Evolutionary conservation across 2,113 vertebrate genomes (phyloP).

Genomic region (Acinonyx jubatus): DNA sequence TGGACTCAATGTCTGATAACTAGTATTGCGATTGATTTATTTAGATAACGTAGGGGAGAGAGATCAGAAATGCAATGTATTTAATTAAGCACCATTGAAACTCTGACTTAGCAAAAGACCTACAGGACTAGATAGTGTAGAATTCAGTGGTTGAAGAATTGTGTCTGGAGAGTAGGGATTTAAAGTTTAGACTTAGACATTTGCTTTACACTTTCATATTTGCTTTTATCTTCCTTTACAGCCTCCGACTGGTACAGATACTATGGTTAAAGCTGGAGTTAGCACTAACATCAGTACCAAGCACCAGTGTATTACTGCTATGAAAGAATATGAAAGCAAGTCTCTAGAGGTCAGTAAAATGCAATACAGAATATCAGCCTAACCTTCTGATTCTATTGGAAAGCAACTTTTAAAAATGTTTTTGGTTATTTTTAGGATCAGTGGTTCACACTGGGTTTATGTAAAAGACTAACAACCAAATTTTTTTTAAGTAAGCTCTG

Average conservation of each 20-base stretch:
- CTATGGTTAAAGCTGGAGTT: conserved; percentile 97
- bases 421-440: conserved; percentile 4
- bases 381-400: conserved; percentile 30
- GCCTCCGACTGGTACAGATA: conserved; percentile 95
- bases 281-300: conserved; percentile 99
- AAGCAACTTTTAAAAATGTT: conserved; percentile 27
- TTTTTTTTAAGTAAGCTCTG: not conserved
- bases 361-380: not conserved
- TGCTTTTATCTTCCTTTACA: conserved; percentile 65
- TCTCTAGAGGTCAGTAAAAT: conserved; percentile 89
- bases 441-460: not conserved
- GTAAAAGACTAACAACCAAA: not conserved
- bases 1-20: not conserved
- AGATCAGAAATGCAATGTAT: not conserved
- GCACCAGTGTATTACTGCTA: conserved; percentile 98
- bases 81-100: conserved; percentile 23
- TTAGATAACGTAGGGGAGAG: not conserved
- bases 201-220: not conserved
- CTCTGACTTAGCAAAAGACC: not conserved
- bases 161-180: not conserved
- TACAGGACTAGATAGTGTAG: not conserved
- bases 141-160: conserved; percentile 28
- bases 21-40: not conserved
- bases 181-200: not conserved
- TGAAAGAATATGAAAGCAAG: conserved; percentile 99